Evolutionary conservation across 2,797 vertebrate species (phyloP), one percentile per base, ranked within the genome.

Genomic region (Gephyroberyx darwinii): DNA sequence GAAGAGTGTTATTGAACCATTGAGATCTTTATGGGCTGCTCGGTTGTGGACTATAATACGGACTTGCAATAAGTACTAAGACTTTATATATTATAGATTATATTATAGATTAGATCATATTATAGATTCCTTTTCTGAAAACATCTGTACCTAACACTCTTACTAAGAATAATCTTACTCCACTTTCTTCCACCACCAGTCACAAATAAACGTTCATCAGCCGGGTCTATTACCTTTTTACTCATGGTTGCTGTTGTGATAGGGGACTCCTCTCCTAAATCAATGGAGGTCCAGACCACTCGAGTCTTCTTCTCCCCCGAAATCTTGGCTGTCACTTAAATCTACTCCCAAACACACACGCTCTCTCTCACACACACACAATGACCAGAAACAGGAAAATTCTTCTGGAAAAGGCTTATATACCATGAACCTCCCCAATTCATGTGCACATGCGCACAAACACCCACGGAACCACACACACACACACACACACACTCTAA

Each of bases 231-330:
- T 80, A 93, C 91, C 80, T 73, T 71, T 85, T 92, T 91, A 75
- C 30, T 88, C 91, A 91, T 92, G 83, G 60, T 75, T 86, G 80
- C 80, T 30, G 80, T 30, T 66, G 56, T 80, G 54, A 81, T 39
- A 17, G 62, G 74, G 50, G 81, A 64, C 71, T 82, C 81, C 47
- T 74, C 78, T 85, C 84, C 85, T 69, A 93, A 84, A 75, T 93
- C 91, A 69, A 93, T 91, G 70, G 88, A 90, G 77, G 91, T 92
- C 92, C 92, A 93, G 84, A 90, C 77, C 57, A 88, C 90, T 48
- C 81, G 71, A 7, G 78, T 77, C 67, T 53, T 88, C 56, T 86
- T 91, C 45, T 10, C 16, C 35, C 70, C 89, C 5, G 88, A 77
- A 92, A 92, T 92, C 19, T 89, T 93, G 90, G 78, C 76, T 66